Evolutionary conservation across 1,140 invertebrate genomes (phyloP), one percentile per base, ranked within the genome.

Genomic region (Bilobella aurantiaca): DNA sequence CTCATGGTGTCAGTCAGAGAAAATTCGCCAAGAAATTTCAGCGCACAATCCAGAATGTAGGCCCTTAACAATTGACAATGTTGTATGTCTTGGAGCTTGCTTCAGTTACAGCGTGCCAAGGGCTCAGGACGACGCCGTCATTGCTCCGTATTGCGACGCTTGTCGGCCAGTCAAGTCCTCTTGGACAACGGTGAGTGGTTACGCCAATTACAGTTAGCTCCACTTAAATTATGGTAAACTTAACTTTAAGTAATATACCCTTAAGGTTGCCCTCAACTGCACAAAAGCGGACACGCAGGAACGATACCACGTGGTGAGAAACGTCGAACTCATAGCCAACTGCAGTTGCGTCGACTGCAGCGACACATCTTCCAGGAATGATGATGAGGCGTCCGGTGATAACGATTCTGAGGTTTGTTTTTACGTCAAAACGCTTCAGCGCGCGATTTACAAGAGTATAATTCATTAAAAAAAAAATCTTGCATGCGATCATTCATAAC

Each of bases 81-180:
- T 68, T 1, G 71, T 73, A 12, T 73, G 71, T 57, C 66, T 73
- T 25, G 71, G 71, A 46, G 71, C 71, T 14, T 73, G 71, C 58
- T 73, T 73, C 62, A 67, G 64, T 63, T 73, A 73, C 63, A 70
- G 58, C 28, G 67, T 65, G 2, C 53, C 63, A 2, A 18, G 53
- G 37, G 62, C 68, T 42, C 70, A 72, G 57, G 70, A 72, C 34
- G 67, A 72, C 25, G 58, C 64, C n/a, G 60, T 67, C 30, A 67
- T 73, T 61, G 49, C 64, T 8, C 71, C 71, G 12, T 73, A 73
- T 62, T 73, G 71, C 58, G 71, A 73, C 59, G 64, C 64, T 21
- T 73, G 71, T 30, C 53, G 64, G 42, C 64, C 64, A 57, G 70
- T 67, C 1, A 59, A 60, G 2, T 65, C 71, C 8, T 60, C 66